phyloP scores from a whole-genome alignment of 2,888 invertebrate species.

The Melanostoma scalare region DNA sequence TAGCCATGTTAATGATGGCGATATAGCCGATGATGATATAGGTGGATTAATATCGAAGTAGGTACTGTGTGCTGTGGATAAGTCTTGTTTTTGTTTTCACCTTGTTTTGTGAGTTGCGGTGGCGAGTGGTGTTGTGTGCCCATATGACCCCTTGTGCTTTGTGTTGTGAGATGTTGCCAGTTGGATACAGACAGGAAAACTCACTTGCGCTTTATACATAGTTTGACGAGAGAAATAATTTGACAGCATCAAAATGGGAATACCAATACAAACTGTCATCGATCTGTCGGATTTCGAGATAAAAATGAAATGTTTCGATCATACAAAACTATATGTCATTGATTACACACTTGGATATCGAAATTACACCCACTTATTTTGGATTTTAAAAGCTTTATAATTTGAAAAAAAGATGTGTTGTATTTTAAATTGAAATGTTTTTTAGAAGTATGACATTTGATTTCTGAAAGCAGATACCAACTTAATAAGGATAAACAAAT shows the following conservation, averaged over 20 bases:
- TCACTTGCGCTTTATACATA: slow-evolving; percentile 18
- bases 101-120: slow-evolving; percentile 54
- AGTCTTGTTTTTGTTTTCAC: slow-evolving; percentile 57
- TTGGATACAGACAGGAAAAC: background rate
- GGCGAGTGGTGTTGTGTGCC: slow-evolving; percentile 10
- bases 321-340: too few species aligned
- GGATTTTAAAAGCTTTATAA: too few species aligned
- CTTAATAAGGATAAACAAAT: too few species aligned
- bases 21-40: slow-evolving; percentile 60
- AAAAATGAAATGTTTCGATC: too few species aligned
- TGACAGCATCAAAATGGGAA: slow-evolving; percentile 18
- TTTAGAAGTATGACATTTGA: too few species aligned
- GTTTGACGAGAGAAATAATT: slow-evolving; percentile 1
- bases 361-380: too few species aligned
- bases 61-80: slow-evolving; percentile 51
- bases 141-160: slow-evolving; percentile 32
- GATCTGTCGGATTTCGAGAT: too few species aligned
- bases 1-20: slow-evolving; percentile 68
- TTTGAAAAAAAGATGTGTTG: too few species aligned
- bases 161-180: slow-evolving; percentile 39
- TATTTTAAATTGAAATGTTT: too few species aligned
- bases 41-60: slow-evolving; percentile 67
- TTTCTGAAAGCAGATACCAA: too few species aligned
- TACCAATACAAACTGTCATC: background rate
- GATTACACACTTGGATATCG: too few species aligned